Conservation (phyloP, 2,797 vertebrate species). For the Ceyx erithaca region DNA sequence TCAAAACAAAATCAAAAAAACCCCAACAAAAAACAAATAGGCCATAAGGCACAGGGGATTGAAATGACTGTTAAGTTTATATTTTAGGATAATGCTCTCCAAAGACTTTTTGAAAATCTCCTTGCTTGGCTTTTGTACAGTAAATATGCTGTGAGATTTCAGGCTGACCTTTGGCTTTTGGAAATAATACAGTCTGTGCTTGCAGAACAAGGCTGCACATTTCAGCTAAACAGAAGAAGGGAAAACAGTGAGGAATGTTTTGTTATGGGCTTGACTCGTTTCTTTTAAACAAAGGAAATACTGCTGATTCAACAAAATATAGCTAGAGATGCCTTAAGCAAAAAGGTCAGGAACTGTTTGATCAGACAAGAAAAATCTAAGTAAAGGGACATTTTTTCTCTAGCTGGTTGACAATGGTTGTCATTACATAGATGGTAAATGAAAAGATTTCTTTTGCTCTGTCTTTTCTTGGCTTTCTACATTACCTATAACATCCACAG, state of each 20-base stretch:
- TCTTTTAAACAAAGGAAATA: conserved; percentile 30
- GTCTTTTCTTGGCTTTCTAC: background rate
- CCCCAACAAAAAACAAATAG: background rate
- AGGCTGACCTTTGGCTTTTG: conserved; percentile 62
- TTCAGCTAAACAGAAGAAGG: conserved; percentile 41
- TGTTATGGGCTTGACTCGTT: background rate
- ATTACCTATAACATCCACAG: background rate
- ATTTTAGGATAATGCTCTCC: conserved; percentile 27
- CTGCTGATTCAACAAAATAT: conserved; percentile 11
- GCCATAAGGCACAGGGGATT: background rate
- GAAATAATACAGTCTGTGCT: conserved; percentile 11
- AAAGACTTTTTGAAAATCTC: conserved; percentile 49
- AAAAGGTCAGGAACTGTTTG: background rate
- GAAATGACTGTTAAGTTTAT: background rate
- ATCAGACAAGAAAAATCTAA: background rate
- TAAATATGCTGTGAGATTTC: conserved; percentile 67
- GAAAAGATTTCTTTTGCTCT: background rate
- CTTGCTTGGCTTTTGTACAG: conserved; percentile 72
- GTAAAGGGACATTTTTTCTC: background rate
- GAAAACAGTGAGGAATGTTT: conserved; percentile 47
- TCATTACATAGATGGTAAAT: background rate
- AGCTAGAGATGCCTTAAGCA: background rate
- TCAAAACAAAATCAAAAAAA: too few relatives aligned
- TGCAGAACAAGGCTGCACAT: conserved; percentile 41
- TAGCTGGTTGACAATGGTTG: background rate